phyloP scores from a whole-genome alignment of 2,113 vertebrate genomes.

The Zosterops borbonicus region DNA sequence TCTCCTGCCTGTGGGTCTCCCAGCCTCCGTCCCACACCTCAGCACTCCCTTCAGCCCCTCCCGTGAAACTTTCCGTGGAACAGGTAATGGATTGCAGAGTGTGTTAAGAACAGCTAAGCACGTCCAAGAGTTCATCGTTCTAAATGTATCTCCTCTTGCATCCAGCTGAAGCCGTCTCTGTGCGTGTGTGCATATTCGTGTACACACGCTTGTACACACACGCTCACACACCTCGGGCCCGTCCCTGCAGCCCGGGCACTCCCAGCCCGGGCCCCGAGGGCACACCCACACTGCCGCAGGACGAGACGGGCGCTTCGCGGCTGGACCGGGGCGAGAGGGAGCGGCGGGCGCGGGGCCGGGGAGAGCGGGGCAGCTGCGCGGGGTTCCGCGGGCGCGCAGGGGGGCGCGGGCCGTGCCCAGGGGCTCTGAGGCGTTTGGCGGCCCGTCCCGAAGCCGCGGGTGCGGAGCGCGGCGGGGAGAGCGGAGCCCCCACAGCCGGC shows the following conservation, averaged over 20 bases:
- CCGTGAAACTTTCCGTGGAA: background rate
- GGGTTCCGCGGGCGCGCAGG: background rate
- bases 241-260: rapidly evolving
- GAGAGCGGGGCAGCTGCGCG: background rate
- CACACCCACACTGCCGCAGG: rapidly evolving
- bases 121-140: background rate
- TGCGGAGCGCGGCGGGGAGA: background rate
- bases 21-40: background rate
- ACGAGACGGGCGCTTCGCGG: rapidly evolving
- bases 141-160: rapidly evolving
- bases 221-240: rapidly evolving
- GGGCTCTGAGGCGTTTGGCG: rapidly evolving
- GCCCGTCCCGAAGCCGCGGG: background rate
- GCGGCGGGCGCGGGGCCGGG: background rate
- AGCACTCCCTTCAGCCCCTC: background rate
- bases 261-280: rapidly evolving
- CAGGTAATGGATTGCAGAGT: background rate
- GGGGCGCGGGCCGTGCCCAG: background rate
- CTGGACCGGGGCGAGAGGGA: rapidly evolving
- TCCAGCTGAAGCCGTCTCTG: rapidly evolving
- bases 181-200: rapidly evolving
- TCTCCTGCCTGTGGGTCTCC: background rate
- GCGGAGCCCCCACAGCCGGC: background rate
- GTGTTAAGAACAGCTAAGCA: background rate
- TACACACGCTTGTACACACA: rapidly evolving